Percentiles rank a stretch among this genome's conserved stretches.
phyloP scores from a whole-genome alignment of 2,888 invertebrate genomes.

The Phrixothrix hirtus region DNA sequence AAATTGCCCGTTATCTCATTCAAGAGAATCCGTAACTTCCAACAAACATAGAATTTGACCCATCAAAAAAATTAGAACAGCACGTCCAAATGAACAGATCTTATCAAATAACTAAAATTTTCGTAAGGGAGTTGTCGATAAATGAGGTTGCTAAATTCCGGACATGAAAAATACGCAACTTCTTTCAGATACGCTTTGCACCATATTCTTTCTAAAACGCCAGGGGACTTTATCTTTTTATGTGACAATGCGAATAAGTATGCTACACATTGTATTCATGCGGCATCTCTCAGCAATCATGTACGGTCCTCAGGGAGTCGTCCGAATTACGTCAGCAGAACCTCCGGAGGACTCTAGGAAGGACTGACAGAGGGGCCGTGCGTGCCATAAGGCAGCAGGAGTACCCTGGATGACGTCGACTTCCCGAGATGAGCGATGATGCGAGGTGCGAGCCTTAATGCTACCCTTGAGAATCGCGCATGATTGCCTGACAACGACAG shows the following conservation, averaged over 20 bases:
- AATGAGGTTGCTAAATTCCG: conserved; percentile 20
- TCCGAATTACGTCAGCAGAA: conserved; percentile 53
- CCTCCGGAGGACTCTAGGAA: conserved; percentile 40
- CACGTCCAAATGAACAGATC: not conserved
- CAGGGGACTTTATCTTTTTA: conserved; percentile 39
- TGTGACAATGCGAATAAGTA: conserved; percentile 50
- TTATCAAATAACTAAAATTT: conserved; percentile 8
- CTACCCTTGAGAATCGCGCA: conserved; percentile 48
- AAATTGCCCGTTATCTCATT: too few species aligned
- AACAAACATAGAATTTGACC: too few species aligned
- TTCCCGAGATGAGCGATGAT: conserved; percentile 46
- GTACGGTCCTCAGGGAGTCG: conserved; percentile 50
- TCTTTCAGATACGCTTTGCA: conserved; percentile 23
- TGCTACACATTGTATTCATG: conserved; percentile 51
- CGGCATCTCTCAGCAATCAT: conserved; percentile 55
- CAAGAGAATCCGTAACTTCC: too few species aligned
- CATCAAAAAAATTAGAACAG: too few species aligned
- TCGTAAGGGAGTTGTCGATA: conserved; percentile 11
- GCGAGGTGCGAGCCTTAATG: conserved; percentile 52
- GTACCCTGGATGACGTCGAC: conserved; percentile 42
- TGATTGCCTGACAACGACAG: conserved; percentile 52
- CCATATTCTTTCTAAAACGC: conserved; percentile 19
- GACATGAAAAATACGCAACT: conserved; percentile 25
- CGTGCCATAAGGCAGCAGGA: conserved; percentile 48
- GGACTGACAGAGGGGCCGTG: conserved; percentile 38